These are phyloP conservation scores for Drosophila pandora DNA, from an alignment of 1,140 invertebrate species.

Conservation along the genomic window DNA sequence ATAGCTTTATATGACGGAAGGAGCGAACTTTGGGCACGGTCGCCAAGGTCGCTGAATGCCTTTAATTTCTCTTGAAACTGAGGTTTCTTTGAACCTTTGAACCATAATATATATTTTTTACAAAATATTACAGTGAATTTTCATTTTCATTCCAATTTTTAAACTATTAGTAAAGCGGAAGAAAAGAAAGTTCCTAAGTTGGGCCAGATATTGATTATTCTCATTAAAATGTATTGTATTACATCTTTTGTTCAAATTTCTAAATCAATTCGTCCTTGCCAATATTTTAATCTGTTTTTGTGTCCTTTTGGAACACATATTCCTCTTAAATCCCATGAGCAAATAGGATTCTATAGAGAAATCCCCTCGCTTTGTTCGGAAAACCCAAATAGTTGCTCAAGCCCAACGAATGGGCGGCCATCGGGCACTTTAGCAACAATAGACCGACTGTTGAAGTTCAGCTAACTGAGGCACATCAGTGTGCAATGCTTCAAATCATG, in stretches of 20 bases:
- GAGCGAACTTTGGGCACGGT: too few species aligned
- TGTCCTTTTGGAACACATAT: not conserved
- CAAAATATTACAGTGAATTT: too few species aligned
- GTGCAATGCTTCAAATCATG: conserved; percentile 43
- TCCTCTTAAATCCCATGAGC: conserved; percentile 5
- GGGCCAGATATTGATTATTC: too few species aligned
- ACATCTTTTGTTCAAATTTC: too few species aligned
- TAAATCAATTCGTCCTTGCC: too few species aligned
- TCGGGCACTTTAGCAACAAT: conserved; percentile 45
- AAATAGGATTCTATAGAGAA: conserved; percentile 2
- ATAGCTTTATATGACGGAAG: not conserved
- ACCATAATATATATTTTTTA: too few species aligned
- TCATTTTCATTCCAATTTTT: too few species aligned
- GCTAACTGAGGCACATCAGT: conserved; percentile 21
- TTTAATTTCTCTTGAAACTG: not conserved
- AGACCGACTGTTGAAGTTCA: conserved; percentile 13
- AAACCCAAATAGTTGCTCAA: conserved; percentile 28
- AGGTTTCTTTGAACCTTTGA: too few species aligned
- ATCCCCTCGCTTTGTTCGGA: conserved; percentile 7
- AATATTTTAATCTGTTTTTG: not conserved
- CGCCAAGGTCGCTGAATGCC: not conserved
- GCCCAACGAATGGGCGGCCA: conserved; percentile 33
- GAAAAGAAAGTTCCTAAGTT: too few species aligned
- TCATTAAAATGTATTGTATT: too few species aligned
- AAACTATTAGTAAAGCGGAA: too few species aligned